Base-by-base conservation (phyloP, 1,140 invertebrate genomes). In the Physella acuta region DNA sequence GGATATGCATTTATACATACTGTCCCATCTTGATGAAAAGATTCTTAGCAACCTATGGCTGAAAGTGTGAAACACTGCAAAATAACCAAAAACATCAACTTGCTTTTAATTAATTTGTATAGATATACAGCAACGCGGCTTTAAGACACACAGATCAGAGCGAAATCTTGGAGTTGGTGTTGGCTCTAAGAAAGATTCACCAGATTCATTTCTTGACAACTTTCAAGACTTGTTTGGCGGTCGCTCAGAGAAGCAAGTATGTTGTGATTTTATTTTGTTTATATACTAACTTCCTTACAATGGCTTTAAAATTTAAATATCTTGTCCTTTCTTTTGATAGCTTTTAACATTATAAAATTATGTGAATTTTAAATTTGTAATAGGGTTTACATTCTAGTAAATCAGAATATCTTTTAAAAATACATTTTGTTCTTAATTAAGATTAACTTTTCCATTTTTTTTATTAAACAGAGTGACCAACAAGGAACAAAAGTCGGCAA, bases 81-180 rank as follows among this genome's bases (percentile, higher is more conserved):
- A n/a, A n/a, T n/a, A n/a, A n/a, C n/a, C n/a, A n/a, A n/a, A n/a
- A n/a, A n/a, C n/a, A n/a, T n/a, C n/a, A n/a, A n/a, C n/a, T n/a
- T n/a, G n/a, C n/a, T 1, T 30, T 8, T 8, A 16, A 5, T 44
- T 37, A 53, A 44, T 28, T 59, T 4, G 31, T 55, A 51, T 36
- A 49, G 49, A 36, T 39, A 30, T 36, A 14, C 59, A 37, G 52
- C 70, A 71, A 49, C 39, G 16, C 33, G 73, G 71, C 1, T 76
- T 76, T 60, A 76, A 76, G 67, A 76, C 75, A n/a, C 24, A 68
- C 24, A 62, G 73, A 1, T 68, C 72, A 52, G 67, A 68, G 14
- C 34, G 55, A 14, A 69, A 53, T 53, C 58, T 28, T 20, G 67
- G 71, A 16, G 26, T 74, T 36, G 73, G 75, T 26, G 33, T 26